Conservation (phyloP, 2,888 invertebrate species). For the Thelaira solivaga region DNA sequence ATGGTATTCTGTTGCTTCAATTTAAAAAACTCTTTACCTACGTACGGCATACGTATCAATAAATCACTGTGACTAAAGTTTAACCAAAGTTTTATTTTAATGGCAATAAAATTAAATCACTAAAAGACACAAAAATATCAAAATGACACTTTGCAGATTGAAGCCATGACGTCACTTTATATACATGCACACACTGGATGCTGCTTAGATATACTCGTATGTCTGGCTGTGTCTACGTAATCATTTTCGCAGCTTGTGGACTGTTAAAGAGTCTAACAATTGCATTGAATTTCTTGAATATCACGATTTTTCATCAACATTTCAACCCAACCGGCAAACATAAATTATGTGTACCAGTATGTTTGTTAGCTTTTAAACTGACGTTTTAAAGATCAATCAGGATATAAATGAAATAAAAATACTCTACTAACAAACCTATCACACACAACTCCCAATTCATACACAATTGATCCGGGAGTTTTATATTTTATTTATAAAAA, state of each 20-base stretch:
- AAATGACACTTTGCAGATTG: constrained; percentile 21
- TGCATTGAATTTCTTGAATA: constrained; percentile 57
- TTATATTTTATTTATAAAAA: constrained; percentile 13
- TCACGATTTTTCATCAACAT: constrained; percentile 62
- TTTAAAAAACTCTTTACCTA: no score
- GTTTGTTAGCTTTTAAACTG: constrained; percentile 20
- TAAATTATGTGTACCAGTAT: constrained; percentile 51
- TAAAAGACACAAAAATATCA: constrained; percentile 27
- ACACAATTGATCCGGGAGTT: constrained; percentile 50
- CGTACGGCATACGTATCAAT: no score
- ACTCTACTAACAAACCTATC: background rate
- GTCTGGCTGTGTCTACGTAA: background rate
- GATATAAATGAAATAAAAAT: constrained; percentile 10
- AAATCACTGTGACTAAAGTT: constrained; percentile 44
- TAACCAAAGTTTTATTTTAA: constrained; percentile 20
- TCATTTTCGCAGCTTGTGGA: background rate
- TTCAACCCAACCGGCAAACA: constrained; percentile 48
- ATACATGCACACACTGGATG: background rate
- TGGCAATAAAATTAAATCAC: constrained; percentile 17
- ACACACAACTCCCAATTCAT: background rate
- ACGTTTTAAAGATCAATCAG: constrained; percentile 52
- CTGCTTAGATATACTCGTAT: background rate
- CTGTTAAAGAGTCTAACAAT: constrained; percentile 42
- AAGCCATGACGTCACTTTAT: constrained; percentile 45
- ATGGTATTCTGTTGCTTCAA: no score